A percentile compares a stretch with the other conserved stretches of the same genome.
phyloP scores from a whole-genome alignment of 2,888 invertebrate genomes.

The Catocala nupta region DNA sequence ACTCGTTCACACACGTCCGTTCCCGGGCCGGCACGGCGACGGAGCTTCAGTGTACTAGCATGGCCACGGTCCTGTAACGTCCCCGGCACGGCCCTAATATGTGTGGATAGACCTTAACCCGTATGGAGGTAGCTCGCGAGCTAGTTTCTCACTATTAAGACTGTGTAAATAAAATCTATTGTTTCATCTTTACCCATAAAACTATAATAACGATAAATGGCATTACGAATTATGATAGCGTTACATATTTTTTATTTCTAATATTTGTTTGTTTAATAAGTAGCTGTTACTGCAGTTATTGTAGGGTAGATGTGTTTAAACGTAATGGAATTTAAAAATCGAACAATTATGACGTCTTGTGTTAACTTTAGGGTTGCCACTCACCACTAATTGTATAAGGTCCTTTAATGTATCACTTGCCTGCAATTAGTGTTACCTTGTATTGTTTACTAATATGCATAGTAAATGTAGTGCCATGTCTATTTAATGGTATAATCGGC shows the following conservation, averaged over 20 bases:
- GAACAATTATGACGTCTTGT: background rate
- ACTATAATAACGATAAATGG: constrained; percentile 12
- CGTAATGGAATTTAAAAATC: background rate
- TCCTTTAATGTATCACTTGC: too few relatives aligned
- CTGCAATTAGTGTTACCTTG: constrained; percentile 5
- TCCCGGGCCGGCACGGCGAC: too few relatives aligned
- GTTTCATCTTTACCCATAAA: constrained; percentile 16
- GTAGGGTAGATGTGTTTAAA: background rate
- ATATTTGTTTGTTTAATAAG: background rate
- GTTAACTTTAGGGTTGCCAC: background rate
- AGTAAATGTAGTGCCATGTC: constrained; percentile 6
- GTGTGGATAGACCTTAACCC: too few relatives aligned
- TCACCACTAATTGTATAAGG: too few relatives aligned
- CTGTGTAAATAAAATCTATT: constrained; percentile 41
- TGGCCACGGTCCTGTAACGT: too few relatives aligned
- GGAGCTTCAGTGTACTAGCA: too few relatives aligned
- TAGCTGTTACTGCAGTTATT: background rate
- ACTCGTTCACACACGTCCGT: too few relatives aligned
- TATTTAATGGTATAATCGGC: background rate
- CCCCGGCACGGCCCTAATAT: too few relatives aligned
- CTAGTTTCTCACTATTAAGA: constrained; percentile 13
- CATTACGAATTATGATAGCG: constrained; percentile 18
- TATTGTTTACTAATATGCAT: constrained; percentile 1
- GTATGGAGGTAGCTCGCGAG: too few relatives aligned
- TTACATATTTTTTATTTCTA: constrained; percentile 17